Percentiles rank a stretch among this genome's conserved stretches.
Conservation (phyloP, 2,888 invertebrate species). For the Anticlea derivata region DNA sequence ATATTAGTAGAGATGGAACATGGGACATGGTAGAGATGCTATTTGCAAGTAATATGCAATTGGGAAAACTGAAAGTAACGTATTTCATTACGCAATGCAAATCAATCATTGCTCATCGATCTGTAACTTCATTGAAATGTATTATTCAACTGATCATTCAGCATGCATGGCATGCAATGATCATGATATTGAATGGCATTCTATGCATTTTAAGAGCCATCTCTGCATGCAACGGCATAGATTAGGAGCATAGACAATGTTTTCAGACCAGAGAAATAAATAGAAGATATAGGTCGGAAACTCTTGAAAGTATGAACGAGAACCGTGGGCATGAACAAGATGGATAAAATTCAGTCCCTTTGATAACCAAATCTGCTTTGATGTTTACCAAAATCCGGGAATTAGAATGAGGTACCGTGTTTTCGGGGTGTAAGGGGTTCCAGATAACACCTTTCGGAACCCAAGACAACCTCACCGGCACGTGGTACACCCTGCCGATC, state of each 20-base stretch:
- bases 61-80: constrained; percentile 14
- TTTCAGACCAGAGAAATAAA: constrained; percentile 5
- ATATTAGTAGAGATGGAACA: too few relatives aligned
- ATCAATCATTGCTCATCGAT: constrained; percentile 15
- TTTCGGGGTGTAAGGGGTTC: too few relatives aligned
- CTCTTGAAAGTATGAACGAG: background rate
- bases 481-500: too few relatives aligned
- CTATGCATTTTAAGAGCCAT: constrained; percentile 25
- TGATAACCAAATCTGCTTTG: too few relatives aligned
- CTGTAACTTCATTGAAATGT: constrained; percentile 14
- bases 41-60: too few relatives aligned
- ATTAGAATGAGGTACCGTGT: too few relatives aligned
- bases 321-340: background rate
- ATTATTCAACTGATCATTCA: constrained; percentile 20
- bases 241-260: background rate
- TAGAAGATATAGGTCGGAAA: background rate
- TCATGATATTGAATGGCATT: constrained; percentile 25
- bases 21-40: too few relatives aligned
- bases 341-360: too few relatives aligned
- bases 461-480: too few relatives aligned
- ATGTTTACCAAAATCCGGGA: too few relatives aligned
- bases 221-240: constrained; percentile 18
- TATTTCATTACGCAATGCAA: constrained; percentile 7
- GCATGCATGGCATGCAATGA: constrained; percentile 20
- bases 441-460: too few relatives aligned